These are phyloP conservation scores for Drosophila mauritiana DNA, from an alignment of 1,140 invertebrate genomes.

Conservation along the genomic window DNA sequence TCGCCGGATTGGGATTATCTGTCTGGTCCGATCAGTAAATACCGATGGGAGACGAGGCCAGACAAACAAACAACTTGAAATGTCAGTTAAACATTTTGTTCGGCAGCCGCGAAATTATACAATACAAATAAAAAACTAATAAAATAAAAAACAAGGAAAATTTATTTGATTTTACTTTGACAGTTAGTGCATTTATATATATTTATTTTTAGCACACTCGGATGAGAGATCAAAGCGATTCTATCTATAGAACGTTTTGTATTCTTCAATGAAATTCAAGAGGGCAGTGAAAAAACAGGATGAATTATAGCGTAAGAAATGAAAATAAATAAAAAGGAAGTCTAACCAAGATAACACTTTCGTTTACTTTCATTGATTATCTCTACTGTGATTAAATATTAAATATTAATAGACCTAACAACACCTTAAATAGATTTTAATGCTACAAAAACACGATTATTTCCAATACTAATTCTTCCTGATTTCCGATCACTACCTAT, in stretches of 20 bases:
- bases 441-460: too few relatives aligned
- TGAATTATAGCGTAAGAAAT: neutral
- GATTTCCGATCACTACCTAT: slow-evolving; percentile 9
- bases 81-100: slow-evolving; percentile 60
- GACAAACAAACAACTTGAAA: slow-evolving; percentile 66
- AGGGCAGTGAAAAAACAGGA: slow-evolving; percentile 3
- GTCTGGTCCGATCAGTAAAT: slow-evolving; percentile 44
- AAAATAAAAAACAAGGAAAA: slow-evolving; percentile 33
- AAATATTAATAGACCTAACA: too few relatives aligned
- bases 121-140: neutral
- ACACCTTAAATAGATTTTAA: too few relatives aligned
- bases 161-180: slow-evolving; percentile 47
- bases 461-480: slow-evolving; percentile 16
- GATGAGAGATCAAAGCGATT: slow-evolving; percentile 41
- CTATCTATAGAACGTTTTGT: slow-evolving; percentile 43
- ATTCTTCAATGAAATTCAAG: slow-evolving; percentile 44
- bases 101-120: neutral
- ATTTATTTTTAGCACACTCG: slow-evolving; percentile 35
- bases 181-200: slow-evolving; percentile 36
- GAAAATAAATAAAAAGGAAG: neutral
- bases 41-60: slow-evolving; percentile 27
- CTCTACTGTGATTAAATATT: neutral
- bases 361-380: neutral
- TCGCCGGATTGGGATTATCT: slow-evolving; percentile 26
- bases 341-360: neutral